Evolutionary conservation across 2,888 invertebrate genomes (phyloP), one percentile per base, ranked within the genome.

Genomic region (Neelides folsomi): DNA sequence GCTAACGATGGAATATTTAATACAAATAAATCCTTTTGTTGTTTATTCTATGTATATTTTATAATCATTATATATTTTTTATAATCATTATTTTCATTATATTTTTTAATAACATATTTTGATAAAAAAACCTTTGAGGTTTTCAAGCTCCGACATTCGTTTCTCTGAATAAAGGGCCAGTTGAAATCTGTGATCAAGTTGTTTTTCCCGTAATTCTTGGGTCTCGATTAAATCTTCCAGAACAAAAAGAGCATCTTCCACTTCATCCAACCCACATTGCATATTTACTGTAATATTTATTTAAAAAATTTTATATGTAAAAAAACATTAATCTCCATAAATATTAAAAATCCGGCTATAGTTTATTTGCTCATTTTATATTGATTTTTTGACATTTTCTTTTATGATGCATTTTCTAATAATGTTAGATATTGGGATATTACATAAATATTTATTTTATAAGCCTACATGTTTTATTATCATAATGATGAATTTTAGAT

Each of bases 161-260:
- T 79, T 80, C 63, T 82, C 79, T 67, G 82, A 79, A 63, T 82
- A 82, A 59, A 82, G 69, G 15, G 79, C 77, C 49, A 85, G 72
- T 59, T 83, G 82, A 66, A 81, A 80, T 60, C 79, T 74, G 66
- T 84, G 83, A 66, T 83, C 81, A 41, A 80, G 67, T 68, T 83
- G 82, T 71, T 79, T 77, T 66, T 77, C 79, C 65, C 83, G 79
- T 67, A 83, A 75, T 58, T 82, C 81, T 56, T 78, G 74, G 56
- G 77, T 77, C 66, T 84, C 83, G 12, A 83, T 77, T 53, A 81
- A 68, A 66, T 82, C 79, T 67, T 64, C 62, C 2, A 64, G 53
- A 49, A 52, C 53, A 2, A 62, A 51, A 40, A 64, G 53, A 13
- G 62, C 57, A 41, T 59, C 56, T 47, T 59, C 55, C 13, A 61